Conservation (phyloP, 1,140 invertebrate species). For the Neuroterus valhalla region DNA sequence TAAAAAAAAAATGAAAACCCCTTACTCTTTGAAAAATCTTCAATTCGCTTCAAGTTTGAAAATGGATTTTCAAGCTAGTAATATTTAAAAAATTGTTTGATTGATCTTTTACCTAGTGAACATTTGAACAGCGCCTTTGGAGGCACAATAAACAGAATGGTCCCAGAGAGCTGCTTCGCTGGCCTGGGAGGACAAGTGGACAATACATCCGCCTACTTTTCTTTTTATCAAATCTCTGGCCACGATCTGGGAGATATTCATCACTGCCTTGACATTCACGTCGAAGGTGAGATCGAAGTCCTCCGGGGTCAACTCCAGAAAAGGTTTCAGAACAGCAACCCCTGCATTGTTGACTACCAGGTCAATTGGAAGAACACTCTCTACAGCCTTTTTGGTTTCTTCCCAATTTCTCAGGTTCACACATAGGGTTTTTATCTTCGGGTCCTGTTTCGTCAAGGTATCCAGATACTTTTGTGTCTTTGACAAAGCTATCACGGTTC, state of each 20-base stretch:
- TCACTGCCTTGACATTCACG: conserved; percentile 89
- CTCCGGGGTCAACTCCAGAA: conserved; percentile 80
- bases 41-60: too few relatives aligned
- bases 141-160: conserved; percentile 85
- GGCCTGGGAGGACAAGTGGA: conserved; percentile 92
- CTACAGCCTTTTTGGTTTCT: conserved; percentile 78
- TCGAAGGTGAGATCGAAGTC: conserved; percentile 83
- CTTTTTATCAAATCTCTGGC: conserved; percentile 84
- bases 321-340: conserved; percentile 77
- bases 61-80: too few relatives aligned
- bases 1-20: too few relatives aligned
- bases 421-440: conserved; percentile 79
- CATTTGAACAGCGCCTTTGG: conserved; percentile 82
- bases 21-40: too few relatives aligned
- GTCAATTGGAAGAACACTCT: conserved; percentile 79
- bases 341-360: conserved; percentile 91
- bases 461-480: conserved; percentile 81
- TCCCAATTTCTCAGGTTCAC: conserved; percentile 88
- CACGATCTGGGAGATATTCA: conserved; percentile 89
- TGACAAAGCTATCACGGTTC: conserved; percentile 84
- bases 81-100: not conserved
- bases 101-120: conserved; percentile 73
- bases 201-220: conserved; percentile 85
- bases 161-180: conserved; percentile 82
- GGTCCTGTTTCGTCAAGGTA: conserved; percentile 79